Conservation (phyloP, 53 echinoderm and acorn worm genomes). For the Antedon mediterranea region DNA sequence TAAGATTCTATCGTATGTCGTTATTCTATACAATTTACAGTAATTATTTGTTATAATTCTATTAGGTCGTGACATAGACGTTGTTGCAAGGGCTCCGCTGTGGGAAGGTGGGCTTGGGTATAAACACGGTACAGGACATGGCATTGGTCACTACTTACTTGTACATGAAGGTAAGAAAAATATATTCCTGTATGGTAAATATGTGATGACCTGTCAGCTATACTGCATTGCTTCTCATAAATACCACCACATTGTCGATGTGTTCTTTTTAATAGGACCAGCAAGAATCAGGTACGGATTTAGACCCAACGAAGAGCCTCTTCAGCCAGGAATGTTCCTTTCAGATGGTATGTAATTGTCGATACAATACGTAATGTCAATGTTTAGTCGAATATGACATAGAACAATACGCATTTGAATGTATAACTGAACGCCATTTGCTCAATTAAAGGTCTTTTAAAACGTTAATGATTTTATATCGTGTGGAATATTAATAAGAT, state of each 20-base stretch:
- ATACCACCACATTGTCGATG: not conserved
- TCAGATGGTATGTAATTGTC: conserved; percentile 19
- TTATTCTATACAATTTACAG: too few species aligned
- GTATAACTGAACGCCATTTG: too few species aligned
- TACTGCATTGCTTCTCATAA: too few species aligned
- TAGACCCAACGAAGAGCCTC: conserved; percentile 9
- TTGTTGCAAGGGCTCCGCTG: conserved; percentile 32
- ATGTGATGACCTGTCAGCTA: too few species aligned
- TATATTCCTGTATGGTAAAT: too few species aligned
- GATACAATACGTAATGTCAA: too few species aligned
- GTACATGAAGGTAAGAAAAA: conserved; percentile 41
- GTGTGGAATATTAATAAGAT: too few species aligned
- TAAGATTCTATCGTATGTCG: too few species aligned
- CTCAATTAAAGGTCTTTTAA: too few species aligned
- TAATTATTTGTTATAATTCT: not conserved
- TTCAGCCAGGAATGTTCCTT: conserved; percentile 21
- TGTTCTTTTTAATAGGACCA: not conserved
- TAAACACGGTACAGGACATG: conserved; percentile 53
- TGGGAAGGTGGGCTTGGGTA: conserved; percentile 65
- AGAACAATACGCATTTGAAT: too few species aligned
- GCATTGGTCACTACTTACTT: conserved; percentile 48
- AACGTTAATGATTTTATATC: too few species aligned
- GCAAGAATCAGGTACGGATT: conserved; percentile 11
- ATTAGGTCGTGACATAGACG: conserved; percentile 61
- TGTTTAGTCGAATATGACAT: too few species aligned